Conservation (phyloP, 1,140 invertebrate genomes). For the Psilanteris sp. region DNA sequence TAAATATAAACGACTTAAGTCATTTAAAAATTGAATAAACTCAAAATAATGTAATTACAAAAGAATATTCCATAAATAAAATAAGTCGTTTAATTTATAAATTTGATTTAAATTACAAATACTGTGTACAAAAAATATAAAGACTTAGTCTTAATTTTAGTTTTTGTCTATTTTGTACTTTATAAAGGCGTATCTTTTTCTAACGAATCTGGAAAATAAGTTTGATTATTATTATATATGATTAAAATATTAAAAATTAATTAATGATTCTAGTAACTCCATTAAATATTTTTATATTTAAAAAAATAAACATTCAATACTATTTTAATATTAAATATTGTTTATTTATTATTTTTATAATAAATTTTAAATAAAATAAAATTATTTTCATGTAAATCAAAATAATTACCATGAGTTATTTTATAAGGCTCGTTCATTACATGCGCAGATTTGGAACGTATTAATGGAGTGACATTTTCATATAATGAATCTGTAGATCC, state of each 20-base stretch:
- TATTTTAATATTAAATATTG: not conserved
- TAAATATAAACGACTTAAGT: too few relatives aligned
- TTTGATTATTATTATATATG: too few relatives aligned
- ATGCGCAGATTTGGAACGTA: constrained; percentile 61
- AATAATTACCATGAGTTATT: constrained; percentile 60
- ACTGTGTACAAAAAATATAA: constrained; percentile 15
- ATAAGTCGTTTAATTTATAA: too few relatives aligned
- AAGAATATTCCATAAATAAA: too few relatives aligned
- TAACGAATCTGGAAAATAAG: constrained; percentile 52
- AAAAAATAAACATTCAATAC: not conserved
- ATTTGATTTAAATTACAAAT: constrained; percentile 27
- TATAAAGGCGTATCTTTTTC: constrained; percentile 62
- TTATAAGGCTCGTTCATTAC: constrained; percentile 25
- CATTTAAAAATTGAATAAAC: too few relatives aligned
- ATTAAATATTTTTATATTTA: too few relatives aligned
- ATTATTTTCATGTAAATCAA: too few relatives aligned
- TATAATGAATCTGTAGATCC: constrained; percentile 66
- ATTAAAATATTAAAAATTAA: too few relatives aligned
- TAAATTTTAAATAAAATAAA: too few relatives aligned
- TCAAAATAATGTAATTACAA: too few relatives aligned
- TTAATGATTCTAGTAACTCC: too few relatives aligned
- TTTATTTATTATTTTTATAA: not conserved
- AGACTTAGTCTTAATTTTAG: not conserved
- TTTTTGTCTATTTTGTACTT: constrained; percentile 9
- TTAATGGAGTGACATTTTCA: constrained; percentile 66